Evolutionary conservation across 2,797 vertebrate genomes (phyloP).

Genomic region (Heteromormyrus szaboi): DNA sequence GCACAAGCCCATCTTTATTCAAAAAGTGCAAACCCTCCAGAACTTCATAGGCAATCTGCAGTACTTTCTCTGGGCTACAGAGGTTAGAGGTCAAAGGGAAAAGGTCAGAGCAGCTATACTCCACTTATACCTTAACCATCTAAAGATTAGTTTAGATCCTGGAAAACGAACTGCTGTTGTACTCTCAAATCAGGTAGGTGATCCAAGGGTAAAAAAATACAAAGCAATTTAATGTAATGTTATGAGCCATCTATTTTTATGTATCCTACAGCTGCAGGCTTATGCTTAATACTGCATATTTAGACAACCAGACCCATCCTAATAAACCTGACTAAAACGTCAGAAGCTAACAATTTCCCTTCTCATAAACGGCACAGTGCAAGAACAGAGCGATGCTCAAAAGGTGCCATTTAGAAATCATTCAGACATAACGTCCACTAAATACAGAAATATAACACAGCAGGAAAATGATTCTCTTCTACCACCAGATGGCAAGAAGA

Average conservation of each 20-base stretch:
- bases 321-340: neutral
- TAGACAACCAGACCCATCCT: neutral
- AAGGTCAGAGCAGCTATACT: neutral
- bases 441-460: neutral
- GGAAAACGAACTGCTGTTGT: neutral
- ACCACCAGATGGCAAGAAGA: neutral
- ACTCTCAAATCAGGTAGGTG: neutral
- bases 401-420: neutral
- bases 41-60: slow-evolving; percentile 81
- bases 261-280: neutral
- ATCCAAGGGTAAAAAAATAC: neutral
- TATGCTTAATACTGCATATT: neutral
- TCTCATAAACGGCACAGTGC: neutral
- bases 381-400: neutral
- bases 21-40: slow-evolving; percentile 88
- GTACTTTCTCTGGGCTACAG: slow-evolving; percentile 60
- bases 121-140: neutral
- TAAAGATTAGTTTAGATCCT: neutral
- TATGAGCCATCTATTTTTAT: neutral
- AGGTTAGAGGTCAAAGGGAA: slow-evolving; percentile 24
- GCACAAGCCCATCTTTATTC: slow-evolving; percentile 86
- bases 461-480: neutral
- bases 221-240: neutral
- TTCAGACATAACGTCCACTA: neutral
- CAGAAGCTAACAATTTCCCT: neutral